phyloP scores from a whole-genome alignment of 2,113 vertebrate species.

The Mohoua ochrocephala region DNA sequence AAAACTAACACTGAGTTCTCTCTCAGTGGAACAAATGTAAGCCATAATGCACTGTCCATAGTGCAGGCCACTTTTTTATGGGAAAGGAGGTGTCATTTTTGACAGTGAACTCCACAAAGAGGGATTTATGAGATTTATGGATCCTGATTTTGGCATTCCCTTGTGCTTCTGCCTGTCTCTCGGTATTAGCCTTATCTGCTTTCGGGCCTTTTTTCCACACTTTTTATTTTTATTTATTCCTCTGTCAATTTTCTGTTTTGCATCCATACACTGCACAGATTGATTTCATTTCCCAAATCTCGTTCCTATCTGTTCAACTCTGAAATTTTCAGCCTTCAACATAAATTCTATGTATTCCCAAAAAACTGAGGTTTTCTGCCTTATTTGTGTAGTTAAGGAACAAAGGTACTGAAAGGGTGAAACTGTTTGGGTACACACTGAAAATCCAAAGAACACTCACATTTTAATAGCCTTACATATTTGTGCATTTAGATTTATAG shows the following conservation, averaged over 20 bases:
- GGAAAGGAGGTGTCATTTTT: not conserved
- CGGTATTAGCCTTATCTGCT: not conserved
- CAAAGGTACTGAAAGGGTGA: rapidly evolving
- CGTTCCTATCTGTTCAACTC: rapidly evolving
- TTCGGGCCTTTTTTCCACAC: not conserved
- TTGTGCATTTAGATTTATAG: not conserved
- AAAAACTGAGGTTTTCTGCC: rapidly evolving
- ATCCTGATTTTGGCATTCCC: not conserved
- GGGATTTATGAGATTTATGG: not conserved
- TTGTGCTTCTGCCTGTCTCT: not conserved
- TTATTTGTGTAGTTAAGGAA: not conserved
- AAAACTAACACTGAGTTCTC: not conserved
- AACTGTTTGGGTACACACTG: not conserved
- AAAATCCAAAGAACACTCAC: not conserved
- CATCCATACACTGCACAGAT: not conserved
- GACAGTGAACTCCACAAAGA: not conserved
- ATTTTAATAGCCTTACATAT: not conserved
- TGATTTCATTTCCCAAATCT: not conserved
- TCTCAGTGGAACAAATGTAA: not conserved
- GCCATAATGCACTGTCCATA: not conserved
- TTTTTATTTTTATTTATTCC: not conserved
- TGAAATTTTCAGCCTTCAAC: not conserved
- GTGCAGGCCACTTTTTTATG: not conserved
- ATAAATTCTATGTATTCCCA: not conserved
- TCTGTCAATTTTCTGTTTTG: not conserved